phyloP scores from a whole-genome alignment of 2,113 vertebrate species.

The Oenanthe oenanthe region DNA sequence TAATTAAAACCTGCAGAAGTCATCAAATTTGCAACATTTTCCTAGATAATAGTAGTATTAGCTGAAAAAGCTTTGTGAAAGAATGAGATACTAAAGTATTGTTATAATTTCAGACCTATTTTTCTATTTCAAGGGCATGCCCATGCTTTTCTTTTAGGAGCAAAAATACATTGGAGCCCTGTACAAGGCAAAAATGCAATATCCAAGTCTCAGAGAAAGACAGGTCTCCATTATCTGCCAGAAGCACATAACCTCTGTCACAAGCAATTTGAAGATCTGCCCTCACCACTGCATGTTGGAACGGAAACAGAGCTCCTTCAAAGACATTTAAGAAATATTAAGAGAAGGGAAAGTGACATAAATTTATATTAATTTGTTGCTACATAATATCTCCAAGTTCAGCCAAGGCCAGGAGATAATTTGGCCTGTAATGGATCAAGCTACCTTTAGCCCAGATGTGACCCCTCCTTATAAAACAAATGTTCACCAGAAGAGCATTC shows the following conservation, averaged over 20 bases:
- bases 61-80: background rate
- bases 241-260: slow-evolving; percentile 40
- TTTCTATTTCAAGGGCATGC: slow-evolving; percentile 22
- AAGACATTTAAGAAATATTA: slow-evolving; percentile 15
- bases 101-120: background rate
- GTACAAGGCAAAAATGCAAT: background rate
- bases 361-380: background rate
- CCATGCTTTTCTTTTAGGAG: background rate
- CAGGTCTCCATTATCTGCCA: slow-evolving; percentile 5
- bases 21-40: background rate
- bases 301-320: background rate
- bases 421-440: background rate
- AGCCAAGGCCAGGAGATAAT: background rate
- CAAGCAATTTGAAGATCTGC: slow-evolving; percentile 13
- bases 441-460: background rate
- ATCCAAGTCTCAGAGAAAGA: background rate
- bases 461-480: background rate
- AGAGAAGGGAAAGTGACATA: background rate
- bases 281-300: background rate
- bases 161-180: background rate
- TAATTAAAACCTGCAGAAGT: background rate
- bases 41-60: background rate
- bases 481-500: background rate
- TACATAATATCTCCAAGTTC: background rate
- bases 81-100: background rate